Conservation (phyloP, 2,113 vertebrate species). For the Murina feae region DNA sequence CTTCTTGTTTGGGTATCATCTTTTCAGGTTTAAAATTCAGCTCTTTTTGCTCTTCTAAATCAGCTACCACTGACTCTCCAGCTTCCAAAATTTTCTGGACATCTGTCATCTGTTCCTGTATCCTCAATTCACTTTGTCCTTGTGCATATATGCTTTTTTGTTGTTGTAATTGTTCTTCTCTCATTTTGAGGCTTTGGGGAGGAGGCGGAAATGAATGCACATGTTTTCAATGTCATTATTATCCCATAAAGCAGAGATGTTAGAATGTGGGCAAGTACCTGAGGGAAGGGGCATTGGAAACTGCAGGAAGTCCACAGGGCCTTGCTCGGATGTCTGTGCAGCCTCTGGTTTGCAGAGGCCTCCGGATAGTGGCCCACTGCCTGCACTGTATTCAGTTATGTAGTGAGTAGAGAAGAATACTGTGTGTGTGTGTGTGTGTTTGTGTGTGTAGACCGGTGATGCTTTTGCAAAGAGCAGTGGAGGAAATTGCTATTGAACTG, state of each 20-base stretch:
- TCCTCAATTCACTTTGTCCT: conserved; percentile 15
- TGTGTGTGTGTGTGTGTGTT: not conserved
- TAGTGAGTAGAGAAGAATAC: not conserved
- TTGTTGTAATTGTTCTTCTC: not conserved
- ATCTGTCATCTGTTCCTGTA: not conserved
- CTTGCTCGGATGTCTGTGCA: not conserved
- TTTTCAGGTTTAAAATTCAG: not conserved
- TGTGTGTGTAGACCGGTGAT: not conserved
- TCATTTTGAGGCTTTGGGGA: not conserved
- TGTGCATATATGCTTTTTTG: not conserved
- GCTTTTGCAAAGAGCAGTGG: not conserved
- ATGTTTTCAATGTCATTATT: not conserved
- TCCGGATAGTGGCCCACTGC: not conserved
- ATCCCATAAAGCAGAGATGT: not conserved
- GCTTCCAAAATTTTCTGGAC: conserved; percentile 3
- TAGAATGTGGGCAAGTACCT: not conserved
- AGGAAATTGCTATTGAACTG: not conserved
- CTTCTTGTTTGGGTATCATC: not conserved
- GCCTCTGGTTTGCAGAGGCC: not conserved
- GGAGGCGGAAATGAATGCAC: not conserved
- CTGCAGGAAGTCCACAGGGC: not conserved
- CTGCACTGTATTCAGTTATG: not conserved
- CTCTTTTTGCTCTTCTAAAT: conserved; percentile 7
- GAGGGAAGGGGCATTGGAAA: not conserved
- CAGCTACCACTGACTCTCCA: not conserved